A percentile compares a stretch with the other conserved stretches of the same genome.
These are phyloP conservation scores for Mactra quadrangularis DNA, from an alignment of 1,140 invertebrate genomes.

Conservation along the genomic window DNA sequence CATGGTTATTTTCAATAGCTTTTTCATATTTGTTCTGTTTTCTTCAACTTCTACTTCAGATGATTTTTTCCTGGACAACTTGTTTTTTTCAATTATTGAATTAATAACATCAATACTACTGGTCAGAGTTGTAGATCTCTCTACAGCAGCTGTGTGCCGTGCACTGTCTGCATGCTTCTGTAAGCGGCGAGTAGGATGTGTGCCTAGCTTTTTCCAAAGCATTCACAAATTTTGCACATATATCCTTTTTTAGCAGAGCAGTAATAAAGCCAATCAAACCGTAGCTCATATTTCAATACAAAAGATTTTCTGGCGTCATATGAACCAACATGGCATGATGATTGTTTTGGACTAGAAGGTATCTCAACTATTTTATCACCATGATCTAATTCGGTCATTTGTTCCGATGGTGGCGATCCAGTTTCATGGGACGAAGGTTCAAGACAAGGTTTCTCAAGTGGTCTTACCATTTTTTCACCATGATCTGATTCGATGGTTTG, in stretches of 20 bases:
- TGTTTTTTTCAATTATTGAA: background rate
- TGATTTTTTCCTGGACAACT: slow-evolving; percentile 7
- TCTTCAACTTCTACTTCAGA: slow-evolving; percentile 27
- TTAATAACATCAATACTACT: background rate
- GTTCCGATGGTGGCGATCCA: no score
- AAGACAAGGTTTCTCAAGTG: no score
- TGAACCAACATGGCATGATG: no score
- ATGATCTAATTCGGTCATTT: no score
- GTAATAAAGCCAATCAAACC: background rate
- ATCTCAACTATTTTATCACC: no score
- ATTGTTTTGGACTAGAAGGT: no score
- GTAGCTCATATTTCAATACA: background rate
- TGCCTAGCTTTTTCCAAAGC: slow-evolving; percentile 23
- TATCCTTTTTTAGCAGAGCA: background rate
- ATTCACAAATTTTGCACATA: slow-evolving; percentile 18
- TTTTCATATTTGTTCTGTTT: slow-evolving; percentile 50
- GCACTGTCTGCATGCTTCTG: slow-evolving; percentile 51
- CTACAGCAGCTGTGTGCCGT: slow-evolving; percentile 22
- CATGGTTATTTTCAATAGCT: slow-evolving; percentile 25
- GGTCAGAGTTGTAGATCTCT: background rate
- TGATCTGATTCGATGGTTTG: no score
- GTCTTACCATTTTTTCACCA: no score
- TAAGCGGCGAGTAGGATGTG: slow-evolving; percentile 46
- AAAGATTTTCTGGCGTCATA: background rate
- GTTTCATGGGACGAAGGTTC: no score